Evolutionary conservation across 2,113 vertebrate species (phyloP).

Genomic region (Peromyscus leucopus): DNA sequence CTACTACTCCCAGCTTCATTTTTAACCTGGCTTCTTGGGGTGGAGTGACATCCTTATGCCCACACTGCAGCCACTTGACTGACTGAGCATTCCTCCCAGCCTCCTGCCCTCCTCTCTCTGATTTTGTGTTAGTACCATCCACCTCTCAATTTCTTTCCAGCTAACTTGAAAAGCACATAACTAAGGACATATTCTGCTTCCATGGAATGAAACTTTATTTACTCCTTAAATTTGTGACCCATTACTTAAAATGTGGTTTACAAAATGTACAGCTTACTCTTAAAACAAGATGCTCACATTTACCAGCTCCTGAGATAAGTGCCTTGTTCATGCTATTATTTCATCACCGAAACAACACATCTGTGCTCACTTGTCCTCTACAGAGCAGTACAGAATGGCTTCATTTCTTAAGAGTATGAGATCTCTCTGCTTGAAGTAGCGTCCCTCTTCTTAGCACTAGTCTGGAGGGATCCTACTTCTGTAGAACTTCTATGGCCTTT

Average conservation of each 20-base stretch:
- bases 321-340: too few species aligned
- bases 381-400: background rate
- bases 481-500: conserved; percentile 16
- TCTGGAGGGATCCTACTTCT: background rate
- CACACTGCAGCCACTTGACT: too few species aligned
- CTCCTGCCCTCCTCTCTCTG: background rate
- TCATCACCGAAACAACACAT: background rate
- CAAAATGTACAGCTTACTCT: background rate
- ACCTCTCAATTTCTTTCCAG: background rate
- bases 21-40: background rate
- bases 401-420: background rate
- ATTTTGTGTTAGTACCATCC: background rate
- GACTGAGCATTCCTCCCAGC: background rate
- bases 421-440: background rate
- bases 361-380: background rate
- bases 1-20: background rate
- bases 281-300: background rate
- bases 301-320: background rate
- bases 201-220: background rate
- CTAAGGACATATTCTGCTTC: background rate
- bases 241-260: background rate
- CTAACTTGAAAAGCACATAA: background rate
- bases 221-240: background rate
- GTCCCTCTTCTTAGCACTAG: background rate
- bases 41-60: background rate